phyloP scores from a whole-genome alignment of 2,113 vertebrate species.

The Pan troglodytes region NHGRI_mPanTro3-v2.1_pri NC_072398.2:95889001-95889500 shows the following conservation, averaged over 20 bases:
- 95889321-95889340: conserved; percentile 72
- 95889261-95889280: conserved; percentile 41
- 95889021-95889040: conserved; percentile 25
- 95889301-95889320: conserved; percentile 41
- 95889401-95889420: conserved; percentile 76
- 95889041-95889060: neutral
- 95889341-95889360: conserved; percentile 62
- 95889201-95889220: neutral
- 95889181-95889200: neutral
- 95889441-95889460: neutral
- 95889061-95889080: neutral
- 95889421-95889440: neutral
- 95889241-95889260: conserved; percentile 14
- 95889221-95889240: conserved; percentile 1
- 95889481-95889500: too few species aligned
- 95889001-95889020: too few species aligned
- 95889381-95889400: conserved; percentile 59
- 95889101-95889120: neutral
- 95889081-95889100: neutral
- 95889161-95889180: neutral
- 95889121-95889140: too few species aligned
- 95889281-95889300: conserved; percentile 60
- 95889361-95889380: conserved; percentile 64
- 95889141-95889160: neutral
- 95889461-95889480: neutral